Evolutionary conservation across 30 jellyfish, hydroid and myxozoan species (phyloP), one percentile per base, ranked within the genome.

Genomic region (Chrysaora quinquecirrha): DNA sequence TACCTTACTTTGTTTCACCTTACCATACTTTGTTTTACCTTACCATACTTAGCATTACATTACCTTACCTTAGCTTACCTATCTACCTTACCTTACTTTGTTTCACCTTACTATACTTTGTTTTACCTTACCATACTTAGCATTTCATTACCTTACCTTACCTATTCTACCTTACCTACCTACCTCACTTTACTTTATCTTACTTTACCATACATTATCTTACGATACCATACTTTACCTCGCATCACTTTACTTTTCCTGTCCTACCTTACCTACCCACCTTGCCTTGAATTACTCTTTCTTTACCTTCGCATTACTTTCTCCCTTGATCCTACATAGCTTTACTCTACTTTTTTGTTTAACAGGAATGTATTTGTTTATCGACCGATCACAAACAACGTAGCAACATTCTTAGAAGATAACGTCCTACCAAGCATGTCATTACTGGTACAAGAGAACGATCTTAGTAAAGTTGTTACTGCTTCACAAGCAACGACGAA

Each of bases 401-500:
- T 69, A 2, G 66, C 67, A 10, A 24, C 14, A 33, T 85, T 85
- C 47, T 76, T 85, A 28, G 58, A 85, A 67, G 23, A 48, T 12
- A 85, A 66, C 14, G 89, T 85, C 32, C 43, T 71, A 20, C 52
- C 85, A 3, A 54, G 64, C 1, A 33, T 85, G 6, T 20, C 49
- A 12, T n/a, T 34, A 24, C 69, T 76, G 34, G 74, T 84, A 12
- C 47, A 29, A n/a, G 91, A 46, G 64, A 84, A 85, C 35, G 96
- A 91, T 48, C 25, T 84, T 12, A 85, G 78, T 77, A 79, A 80
- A 67, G 84, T 84, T 25, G 80, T 75, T 21, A 67, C 87, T 28
- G 33, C 64, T 19, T 3, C 87, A 21, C 85, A 73, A 33, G 58
- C 95, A 25, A 46, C 89, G 7, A 78, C 90, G 9, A 62, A 33